These are phyloP conservation scores for Ectropis grisescens DNA, from an alignment of 1,140 invertebrate species.

Conservation along the genomic window DNA sequence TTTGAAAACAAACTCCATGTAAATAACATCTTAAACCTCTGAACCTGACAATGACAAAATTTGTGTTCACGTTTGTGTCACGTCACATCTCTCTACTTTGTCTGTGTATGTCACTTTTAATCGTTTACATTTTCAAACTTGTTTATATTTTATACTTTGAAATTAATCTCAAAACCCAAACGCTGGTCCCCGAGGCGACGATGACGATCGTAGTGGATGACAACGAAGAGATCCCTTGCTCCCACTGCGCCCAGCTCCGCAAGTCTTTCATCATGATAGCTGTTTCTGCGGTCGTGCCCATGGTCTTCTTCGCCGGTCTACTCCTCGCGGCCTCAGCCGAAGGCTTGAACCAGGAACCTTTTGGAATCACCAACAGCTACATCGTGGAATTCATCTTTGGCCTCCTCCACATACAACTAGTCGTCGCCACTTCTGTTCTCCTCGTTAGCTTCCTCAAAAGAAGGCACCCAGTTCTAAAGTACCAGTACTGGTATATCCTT, in stretches of 20 bases:
- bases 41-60: too few relatives aligned
- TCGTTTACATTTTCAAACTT: too few relatives aligned
- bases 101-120: too few relatives aligned
- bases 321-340: constrained; percentile 18
- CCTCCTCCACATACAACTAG: constrained; percentile 33
- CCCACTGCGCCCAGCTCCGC: constrained; percentile 22
- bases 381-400: constrained; percentile 32
- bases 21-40: too few relatives aligned
- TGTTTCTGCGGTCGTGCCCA: constrained; percentile 29
- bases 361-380: constrained; percentile 8
- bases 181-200: too few relatives aligned
- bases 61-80: too few relatives aligned
- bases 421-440: constrained; percentile 27
- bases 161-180: not conserved
- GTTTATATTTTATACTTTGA: too few relatives aligned
- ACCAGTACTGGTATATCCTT: constrained; percentile 27
- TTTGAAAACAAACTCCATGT: too few relatives aligned
- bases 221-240: constrained; percentile 23
- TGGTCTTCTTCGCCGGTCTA: constrained; percentile 24
- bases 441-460: constrained; percentile 26
- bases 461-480: constrained; percentile 21
- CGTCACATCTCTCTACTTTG: too few relatives aligned
- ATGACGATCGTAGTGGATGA: constrained; percentile 27
- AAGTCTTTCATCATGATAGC: constrained; percentile 28
- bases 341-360: constrained; percentile 6